These are phyloP conservation scores for Biston betularia DNA, from an alignment of 2,888 invertebrate species.

Conservation along the genomic window DNA sequence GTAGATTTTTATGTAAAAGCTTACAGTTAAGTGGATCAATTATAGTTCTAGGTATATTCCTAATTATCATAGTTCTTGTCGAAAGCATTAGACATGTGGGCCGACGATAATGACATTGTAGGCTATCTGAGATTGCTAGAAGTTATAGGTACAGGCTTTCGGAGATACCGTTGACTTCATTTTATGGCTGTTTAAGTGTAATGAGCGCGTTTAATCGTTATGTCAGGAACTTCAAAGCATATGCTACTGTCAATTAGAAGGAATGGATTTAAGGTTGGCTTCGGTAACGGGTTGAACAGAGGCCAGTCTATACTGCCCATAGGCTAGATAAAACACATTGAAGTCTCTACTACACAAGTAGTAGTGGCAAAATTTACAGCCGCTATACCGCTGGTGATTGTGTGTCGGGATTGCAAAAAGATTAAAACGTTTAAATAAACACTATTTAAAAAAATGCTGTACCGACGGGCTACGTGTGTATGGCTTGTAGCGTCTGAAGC, in stretches of 20 bases:
- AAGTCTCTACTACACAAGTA: too few species aligned
- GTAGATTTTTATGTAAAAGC: conserved; percentile 44
- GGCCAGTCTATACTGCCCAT: too few species aligned
- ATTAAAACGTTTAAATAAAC: too few species aligned
- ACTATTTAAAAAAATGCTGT: too few species aligned
- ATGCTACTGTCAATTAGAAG: background rate
- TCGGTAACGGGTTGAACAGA: too few species aligned
- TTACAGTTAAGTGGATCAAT: conserved; percentile 37
- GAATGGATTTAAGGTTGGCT: too few species aligned
- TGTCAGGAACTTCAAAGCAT: background rate
- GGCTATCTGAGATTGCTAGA: conserved; percentile 13
- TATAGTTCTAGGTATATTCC: conserved; percentile 30
- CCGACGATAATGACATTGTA: conserved; percentile 26
- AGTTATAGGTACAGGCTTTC: conserved; percentile 10
- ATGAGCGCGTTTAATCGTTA: background rate
- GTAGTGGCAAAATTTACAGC: too few species aligned
- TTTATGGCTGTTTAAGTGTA: conserved; percentile 6
- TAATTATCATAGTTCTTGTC: conserved; percentile 25
- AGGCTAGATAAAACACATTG: too few species aligned
- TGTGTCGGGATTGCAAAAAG: too few species aligned
- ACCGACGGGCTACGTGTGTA: too few species aligned
- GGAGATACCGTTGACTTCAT: conserved; percentile 15
- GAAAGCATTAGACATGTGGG: conserved; percentile 28
- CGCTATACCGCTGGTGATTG: too few species aligned
- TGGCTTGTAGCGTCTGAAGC: too few species aligned